Base-by-base conservation (phyloP, 2,888 invertebrate genomes). In the Danaus chrysippus region DNA sequence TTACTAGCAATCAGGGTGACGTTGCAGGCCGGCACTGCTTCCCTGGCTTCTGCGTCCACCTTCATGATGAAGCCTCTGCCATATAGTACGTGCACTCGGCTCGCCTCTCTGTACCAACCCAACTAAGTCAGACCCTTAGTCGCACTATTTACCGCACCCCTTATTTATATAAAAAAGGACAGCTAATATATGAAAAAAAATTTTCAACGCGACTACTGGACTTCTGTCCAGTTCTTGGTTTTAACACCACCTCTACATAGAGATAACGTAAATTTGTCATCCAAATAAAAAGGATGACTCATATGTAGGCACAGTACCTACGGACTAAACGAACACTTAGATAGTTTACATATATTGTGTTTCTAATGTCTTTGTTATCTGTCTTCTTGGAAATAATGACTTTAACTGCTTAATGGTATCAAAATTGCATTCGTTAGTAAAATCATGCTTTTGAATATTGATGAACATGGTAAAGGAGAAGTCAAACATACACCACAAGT, bases 1-100 rank as follows among this genome's bases (percentile, higher is more conserved):
- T 83, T 87, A 88, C 84, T 86, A 85, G 82, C 74, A 77, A 73
- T 78, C 74, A 80, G 77, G 61, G 83, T 81, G 71, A 68, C 76
- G 71, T 74, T 72, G 74, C 80, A 76, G 73, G 81, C 76, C 72
- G 80, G 74, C 63, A 78, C 79, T 71, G 78, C 78, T 72, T 86
- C 86, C 75, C 76, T 79, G 68, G 81, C 80, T 72, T 88, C 87
- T 63, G 67, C 75, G 63, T 76, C 76, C 72, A 72, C 73, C 74
- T 74, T 77, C 76, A 77, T 77, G 67, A 62, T 70, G 72, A 62
- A 57, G 58, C 61, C 66, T 61, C 65, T 42, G 63, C 74, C 70
- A 76, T 74, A 71, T 68, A 74, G 71, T 58, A 68, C 65, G 67
- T 70, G 69, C 72, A 68, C 63, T 60, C 61, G 64, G 63, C 56